Evolutionary conservation across 92 coral and sea anemone genomes (phyloP).

Genomic region (Porites rus): DNA sequence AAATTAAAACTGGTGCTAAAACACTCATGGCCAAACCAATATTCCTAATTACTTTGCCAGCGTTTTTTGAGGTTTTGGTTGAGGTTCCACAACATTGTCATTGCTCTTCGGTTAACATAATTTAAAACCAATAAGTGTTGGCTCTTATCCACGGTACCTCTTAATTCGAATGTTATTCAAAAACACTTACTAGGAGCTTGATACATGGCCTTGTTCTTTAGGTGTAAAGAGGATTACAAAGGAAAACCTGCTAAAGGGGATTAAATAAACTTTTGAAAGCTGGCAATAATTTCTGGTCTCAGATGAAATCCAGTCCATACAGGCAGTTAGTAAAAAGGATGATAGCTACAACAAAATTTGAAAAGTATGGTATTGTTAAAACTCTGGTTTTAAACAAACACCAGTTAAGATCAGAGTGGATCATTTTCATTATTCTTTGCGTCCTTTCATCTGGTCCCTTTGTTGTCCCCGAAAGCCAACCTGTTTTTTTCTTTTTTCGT

Average conservation of each 20-base stretch:
- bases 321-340: too few relatives aligned
- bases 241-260: slow-evolving; percentile 15
- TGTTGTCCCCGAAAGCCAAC: background rate
- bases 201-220: slow-evolving; percentile 4
- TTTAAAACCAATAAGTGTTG: slow-evolving; percentile 6
- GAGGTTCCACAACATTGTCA: slow-evolving; percentile 8
- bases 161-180: slow-evolving; percentile 6
- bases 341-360: too few relatives aligned
- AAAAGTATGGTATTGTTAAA: background rate
- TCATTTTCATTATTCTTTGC: background rate
- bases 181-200: slow-evolving; percentile 12
- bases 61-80: background rate
- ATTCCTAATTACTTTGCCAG: background rate
- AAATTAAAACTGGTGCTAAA: slow-evolving; percentile 4
- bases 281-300: slow-evolving; percentile 8
- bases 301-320: background rate
- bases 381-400: background rate
- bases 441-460: background rate
- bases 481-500: background rate
- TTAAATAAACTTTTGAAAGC: slow-evolving; percentile 18
- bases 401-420: background rate
- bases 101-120: background rate
- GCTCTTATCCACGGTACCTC: background rate
- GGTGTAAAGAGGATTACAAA: slow-evolving; percentile 25
- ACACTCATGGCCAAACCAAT: background rate